Conservation (phyloP, 2,797 vertebrate species). For the Aratinga solstitialis region DNA sequence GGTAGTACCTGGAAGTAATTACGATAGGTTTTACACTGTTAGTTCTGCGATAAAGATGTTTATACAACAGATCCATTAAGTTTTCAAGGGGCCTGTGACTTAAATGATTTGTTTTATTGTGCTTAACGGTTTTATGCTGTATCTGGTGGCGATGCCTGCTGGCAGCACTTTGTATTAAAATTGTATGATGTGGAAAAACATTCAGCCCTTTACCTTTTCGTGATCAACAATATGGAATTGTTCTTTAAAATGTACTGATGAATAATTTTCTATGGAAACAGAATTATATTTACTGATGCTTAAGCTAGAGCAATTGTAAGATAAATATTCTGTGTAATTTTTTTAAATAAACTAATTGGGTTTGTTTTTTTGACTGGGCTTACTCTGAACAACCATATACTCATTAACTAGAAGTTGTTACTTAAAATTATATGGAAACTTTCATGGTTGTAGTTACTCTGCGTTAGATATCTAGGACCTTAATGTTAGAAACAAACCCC, state of each 20-base stretch:
- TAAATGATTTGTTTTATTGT: slow-evolving; percentile 55
- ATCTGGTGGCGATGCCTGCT: slow-evolving; percentile 5
- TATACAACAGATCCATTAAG: slow-evolving; percentile 26
- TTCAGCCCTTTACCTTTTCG: not conserved
- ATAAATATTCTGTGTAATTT: not conserved
- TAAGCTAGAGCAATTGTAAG: not conserved
- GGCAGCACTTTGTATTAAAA: slow-evolving; percentile 11
- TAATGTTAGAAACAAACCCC: not conserved
- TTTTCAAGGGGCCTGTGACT: not conserved
- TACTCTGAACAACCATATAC: not conserved
- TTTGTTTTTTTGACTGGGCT: not conserved
- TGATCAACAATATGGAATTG: not conserved
- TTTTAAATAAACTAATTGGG: not conserved
- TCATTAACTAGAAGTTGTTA: not conserved
- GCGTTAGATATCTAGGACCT: not conserved
- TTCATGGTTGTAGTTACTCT: not conserved
- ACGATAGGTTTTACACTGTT: slow-evolving; percentile 2
- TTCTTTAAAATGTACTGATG: not conserved
- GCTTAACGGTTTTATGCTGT: not conserved
- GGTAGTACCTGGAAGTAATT: slow-evolving; percentile 35
- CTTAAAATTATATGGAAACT: not conserved
- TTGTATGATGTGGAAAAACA: not conserved
- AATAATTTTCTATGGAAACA: not conserved
- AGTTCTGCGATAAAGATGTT: slow-evolving; percentile 12
- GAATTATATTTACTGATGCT: not conserved